phyloP scores from a whole-genome alignment of 2,888 invertebrate genomes.

The Dimorphilus gyrociliatus region DNA sequence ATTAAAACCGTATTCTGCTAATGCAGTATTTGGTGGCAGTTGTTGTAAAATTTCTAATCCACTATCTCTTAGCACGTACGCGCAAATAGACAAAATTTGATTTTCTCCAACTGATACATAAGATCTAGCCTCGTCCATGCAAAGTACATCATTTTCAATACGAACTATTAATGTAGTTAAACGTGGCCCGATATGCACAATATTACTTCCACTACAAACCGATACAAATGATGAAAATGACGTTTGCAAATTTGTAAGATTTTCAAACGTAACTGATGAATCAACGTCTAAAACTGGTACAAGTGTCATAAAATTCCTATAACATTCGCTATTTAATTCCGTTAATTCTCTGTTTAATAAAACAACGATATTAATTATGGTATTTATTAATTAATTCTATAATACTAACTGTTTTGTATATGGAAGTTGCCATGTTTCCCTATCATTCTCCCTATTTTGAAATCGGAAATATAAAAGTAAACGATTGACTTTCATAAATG shows the following conservation, averaged over 20 bases:
- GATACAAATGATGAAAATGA: conserved; percentile 43
- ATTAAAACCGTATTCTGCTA: conserved; percentile 47
- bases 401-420: too few relatives aligned
- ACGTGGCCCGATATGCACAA: conserved; percentile 45
- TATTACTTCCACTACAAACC: too few relatives aligned
- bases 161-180: conserved; percentile 42
- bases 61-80: conserved; percentile 26
- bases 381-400: too few relatives aligned
- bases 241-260: conserved; percentile 42
- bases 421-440: too few relatives aligned
- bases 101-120: conserved; percentile 18
- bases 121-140: conserved; percentile 16
- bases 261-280: conserved; percentile 40
- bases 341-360: conserved; percentile 41
- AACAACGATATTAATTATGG: too few relatives aligned
- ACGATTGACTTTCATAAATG: too few relatives aligned
- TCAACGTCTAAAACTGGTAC: conserved; percentile 45
- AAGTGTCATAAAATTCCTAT: conserved; percentile 42
- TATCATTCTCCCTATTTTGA: too few relatives aligned
- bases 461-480: too few relatives aligned
- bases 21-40: conserved; percentile 43
- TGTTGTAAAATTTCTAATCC: conserved; percentile 16
- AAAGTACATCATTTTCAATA: conserved; percentile 14
- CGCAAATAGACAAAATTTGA: conserved; percentile 26
- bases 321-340: conserved; percentile 44